A percentile compares a stretch with the other conserved stretches of the same genome.
Evolutionary conservation across 2,888 invertebrate species (phyloP).

Genomic region (Acanthosepion pharaonis): DNA sequence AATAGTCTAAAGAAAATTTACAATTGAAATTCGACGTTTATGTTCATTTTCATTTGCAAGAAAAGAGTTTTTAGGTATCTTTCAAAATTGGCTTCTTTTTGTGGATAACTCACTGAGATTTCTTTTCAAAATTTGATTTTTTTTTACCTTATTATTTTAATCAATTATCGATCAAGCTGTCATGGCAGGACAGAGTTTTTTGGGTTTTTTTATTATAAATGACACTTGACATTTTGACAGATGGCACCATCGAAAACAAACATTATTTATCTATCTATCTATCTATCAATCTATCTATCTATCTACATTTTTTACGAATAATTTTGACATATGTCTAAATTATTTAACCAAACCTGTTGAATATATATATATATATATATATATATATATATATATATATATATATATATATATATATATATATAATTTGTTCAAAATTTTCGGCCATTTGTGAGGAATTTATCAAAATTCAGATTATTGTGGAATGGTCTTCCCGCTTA

Average conservation of each 20-base stretch:
- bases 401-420: too few species aligned
- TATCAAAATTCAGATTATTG: too few species aligned
- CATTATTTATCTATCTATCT: too few species aligned
- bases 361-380: too few species aligned
- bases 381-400: too few species aligned
- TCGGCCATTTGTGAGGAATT: too few species aligned
- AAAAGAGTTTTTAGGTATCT: neutral
- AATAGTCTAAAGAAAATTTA: neutral
- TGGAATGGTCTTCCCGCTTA: too few species aligned
- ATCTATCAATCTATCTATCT: too few species aligned
- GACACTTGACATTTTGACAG: slow-evolving; percentile 33
- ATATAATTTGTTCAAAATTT: too few species aligned
- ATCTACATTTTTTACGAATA: too few species aligned
- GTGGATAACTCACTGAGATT: neutral
- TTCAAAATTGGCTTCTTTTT: neutral
- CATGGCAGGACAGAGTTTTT: neutral
- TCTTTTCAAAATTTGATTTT: neutral
- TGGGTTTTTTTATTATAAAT: neutral
- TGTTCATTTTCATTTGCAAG: neutral
- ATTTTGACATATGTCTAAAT: too few species aligned
- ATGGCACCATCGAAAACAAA: neutral
- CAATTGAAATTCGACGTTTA: neutral
- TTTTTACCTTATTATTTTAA: neutral
- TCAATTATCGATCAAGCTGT: neutral
- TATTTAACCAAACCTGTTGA: too few species aligned